Base-by-base conservation (phyloP, 2,888 invertebrate genomes). In the Drosophila anomelani region DNA sequence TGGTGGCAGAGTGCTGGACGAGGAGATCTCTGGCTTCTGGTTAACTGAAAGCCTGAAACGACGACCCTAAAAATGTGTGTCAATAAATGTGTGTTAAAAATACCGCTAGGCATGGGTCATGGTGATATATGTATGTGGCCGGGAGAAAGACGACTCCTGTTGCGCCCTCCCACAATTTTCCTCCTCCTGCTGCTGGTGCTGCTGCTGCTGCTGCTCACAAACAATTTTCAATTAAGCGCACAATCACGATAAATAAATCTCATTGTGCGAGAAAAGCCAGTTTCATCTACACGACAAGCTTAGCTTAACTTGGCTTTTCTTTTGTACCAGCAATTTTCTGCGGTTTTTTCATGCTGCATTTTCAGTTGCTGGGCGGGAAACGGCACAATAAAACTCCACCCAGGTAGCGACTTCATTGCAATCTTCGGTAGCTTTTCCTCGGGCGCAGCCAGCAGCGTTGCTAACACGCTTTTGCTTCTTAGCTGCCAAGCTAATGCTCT, bases 181-280 rank as follows among this genome's bases (percentile, higher is more conserved):
- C 26, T 26, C 26, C 26, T 26, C 26, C 26, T 26, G 26, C 34
- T 9, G 34, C 80, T 32, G 20, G 9, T 32, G 38, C 44, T 68
- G 64, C 79, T 9, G 34, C 80, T 32, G 20, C 12, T 32, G 38
- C 44, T 68, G 64, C 79, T 74, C 67, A 76, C 87, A 86, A 88
- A 86, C 85, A 88, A 86, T 85, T 88, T 88, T 85, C 83, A 85
- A 89, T 86, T 88, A 89, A 89, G 82, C 82, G 66, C 78, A 80
- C 81, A 87, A 87, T 89, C 89, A 77, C 85, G 89, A 80, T 82
- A 87, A 88, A 89, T 89, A 85, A 89, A 87, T 85, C 85, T 89
- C 82, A 81, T 78, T 89, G 87, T 89, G 79, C 72, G 34, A 49
- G 8, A 20, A 63, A 70, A 77, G 67, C 76, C 73, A 88, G 77